Evolutionary conservation across 2,888 invertebrate genomes (phyloP), one percentile per base, ranked within the genome.

Genomic region (Pseudococcus jackbeardsleyi): DNA sequence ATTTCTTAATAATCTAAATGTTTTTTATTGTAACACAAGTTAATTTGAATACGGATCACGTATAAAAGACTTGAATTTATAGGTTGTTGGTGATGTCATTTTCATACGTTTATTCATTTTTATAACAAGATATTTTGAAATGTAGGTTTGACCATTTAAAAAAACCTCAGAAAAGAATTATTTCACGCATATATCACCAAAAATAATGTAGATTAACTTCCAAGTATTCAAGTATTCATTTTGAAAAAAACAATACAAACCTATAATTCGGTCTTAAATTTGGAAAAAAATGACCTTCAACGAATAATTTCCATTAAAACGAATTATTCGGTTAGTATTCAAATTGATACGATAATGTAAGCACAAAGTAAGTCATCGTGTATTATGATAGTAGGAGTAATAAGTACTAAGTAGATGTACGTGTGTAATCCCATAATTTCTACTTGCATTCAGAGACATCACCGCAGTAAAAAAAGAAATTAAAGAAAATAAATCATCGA

Each of bases 41-140:
- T 59, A 59, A 59, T 59, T 59, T 59, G 59, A 59, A 59, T 59
- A 59, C 59, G 7, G 59, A 59, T 59, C 59, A 59, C 59, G 59
- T 59, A 59, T 19, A 59, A n/a, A 19, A 59, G 19, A 19, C 9
- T 59, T 59, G 19, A 59, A 59, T 59, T 19, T 59, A 59, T 59
- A 19, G 19, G 19, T 59, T 59, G 19, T 59, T 19, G 59, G 59
- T 19, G 59, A 59, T 59, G 19, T n/a, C 19, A 59, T 59, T 19
- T 59, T 19, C 19, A 0, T 59, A n/a, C 6, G 7, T 19, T 59
- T 59, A 59, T 59, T 59, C 19, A 59, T 59, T 59, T 59, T 59
- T 59, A 59, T 59, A 59, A 19, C 59, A 59, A 5, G 9, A 7
- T 19, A 59, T 19, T n/a, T 59, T 59, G 15, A 59, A 59, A 19